Conservation (phyloP, 2,888 invertebrate genomes). For the Eilema sororculum region DNA sequence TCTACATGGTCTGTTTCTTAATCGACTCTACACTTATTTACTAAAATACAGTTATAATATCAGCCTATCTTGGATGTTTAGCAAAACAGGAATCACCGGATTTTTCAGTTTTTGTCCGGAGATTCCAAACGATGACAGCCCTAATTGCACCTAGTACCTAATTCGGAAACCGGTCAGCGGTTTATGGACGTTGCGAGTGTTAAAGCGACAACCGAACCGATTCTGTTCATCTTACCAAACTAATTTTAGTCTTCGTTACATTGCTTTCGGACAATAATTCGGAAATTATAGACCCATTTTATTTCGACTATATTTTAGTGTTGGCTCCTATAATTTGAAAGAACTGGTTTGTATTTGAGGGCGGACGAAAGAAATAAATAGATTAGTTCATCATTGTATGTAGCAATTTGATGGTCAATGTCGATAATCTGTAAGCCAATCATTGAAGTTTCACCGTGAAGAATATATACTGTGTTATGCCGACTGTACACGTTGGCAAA, state of each 20-base stretch:
- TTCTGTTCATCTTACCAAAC: slow-evolving; percentile 9
- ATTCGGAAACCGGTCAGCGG: slow-evolving; percentile 48
- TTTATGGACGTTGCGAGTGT: slow-evolving; percentile 27
- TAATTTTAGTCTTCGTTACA: slow-evolving; percentile 4
- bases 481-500: neutral
- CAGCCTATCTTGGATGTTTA: no score
- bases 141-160: slow-evolving; percentile 21
- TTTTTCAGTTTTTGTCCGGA: neutral
- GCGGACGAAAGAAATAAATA: neutral
- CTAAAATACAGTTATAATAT: no score
- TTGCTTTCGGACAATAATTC: slow-evolving; percentile 4
- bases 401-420: neutral
- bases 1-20: no score
- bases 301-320: neutral
- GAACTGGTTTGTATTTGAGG: neutral
- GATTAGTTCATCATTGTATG: neutral
- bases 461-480: no score
- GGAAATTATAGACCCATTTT: slow-evolving; percentile 4
- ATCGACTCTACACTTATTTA: no score
- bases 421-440: neutral
- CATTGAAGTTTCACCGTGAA: neutral
- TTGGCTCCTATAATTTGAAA: slow-evolving; percentile 1
- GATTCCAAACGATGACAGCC: neutral
- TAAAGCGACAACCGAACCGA: slow-evolving; percentile 24
- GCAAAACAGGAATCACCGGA: no score